Evolutionary conservation across 2,113 vertebrate genomes (phyloP), one percentile per base, ranked within the genome.

Genomic region (Limnothrissa miodon): DNA sequence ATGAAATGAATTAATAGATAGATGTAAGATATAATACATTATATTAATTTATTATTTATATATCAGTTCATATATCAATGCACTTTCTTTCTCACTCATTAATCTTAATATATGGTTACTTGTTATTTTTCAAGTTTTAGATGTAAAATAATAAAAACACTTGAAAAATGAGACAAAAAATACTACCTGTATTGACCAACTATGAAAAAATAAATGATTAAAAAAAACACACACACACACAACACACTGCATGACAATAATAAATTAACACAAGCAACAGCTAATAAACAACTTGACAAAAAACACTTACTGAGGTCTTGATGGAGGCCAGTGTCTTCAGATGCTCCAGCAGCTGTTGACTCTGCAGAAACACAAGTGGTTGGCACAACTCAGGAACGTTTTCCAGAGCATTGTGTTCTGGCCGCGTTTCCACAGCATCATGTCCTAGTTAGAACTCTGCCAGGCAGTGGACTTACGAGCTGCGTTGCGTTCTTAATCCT

Each of bases 291-390:
- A 74, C 59, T 62, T 62, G 1, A 29, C 9, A 4, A 9, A n/a
- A 48, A 84, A 78, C 36, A 94, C 90, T 51, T 97, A 99, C 98
- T 94, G 95, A 95, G 80, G 96, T 96, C 93, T 94, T 98, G 87
- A 99, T 96, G 87, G 93, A 96, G 84, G 93, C 85, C 89, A 98
- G 85, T 86, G 95, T 94, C 91, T 97, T 98, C 80, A 99, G 88
- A 89, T 94, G 93, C 88, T 96, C 95, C 91, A 98, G 92, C 80
- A 99, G 92, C 13, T 95, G 95, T 25, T 98, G 97, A 90, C 96
- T 98, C 98, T 99, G 89, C 21, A 91, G 89, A 87, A 56, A 84
- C 33, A 87, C 82, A 78, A 74, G 29, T 39, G 13, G 29, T 74
- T 74, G 66, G 33, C 66, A 36, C 29, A 36, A 15, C 66, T 74